These are phyloP conservation scores for Pachyseris speciosa DNA, from an alignment of 64 coral and sea anemone genomes.

Conservation along the genomic window DNA sequence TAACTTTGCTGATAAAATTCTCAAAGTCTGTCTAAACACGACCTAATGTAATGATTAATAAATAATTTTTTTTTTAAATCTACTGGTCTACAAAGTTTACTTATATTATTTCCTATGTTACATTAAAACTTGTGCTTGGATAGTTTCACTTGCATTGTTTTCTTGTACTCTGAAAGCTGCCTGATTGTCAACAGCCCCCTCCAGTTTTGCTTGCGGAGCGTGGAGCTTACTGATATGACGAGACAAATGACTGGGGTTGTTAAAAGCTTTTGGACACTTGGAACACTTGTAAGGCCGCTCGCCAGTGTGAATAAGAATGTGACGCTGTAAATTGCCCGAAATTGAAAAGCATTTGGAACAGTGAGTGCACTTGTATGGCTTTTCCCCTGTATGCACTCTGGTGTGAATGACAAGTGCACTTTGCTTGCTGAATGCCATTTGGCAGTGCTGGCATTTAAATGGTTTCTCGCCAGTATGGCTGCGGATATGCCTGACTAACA, in stretches of 20 bases:
- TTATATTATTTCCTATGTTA: background rate
- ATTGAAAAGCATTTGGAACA: slow-evolving; percentile 97
- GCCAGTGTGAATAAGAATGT: slow-evolving; percentile 96
- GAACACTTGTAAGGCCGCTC: slow-evolving; percentile 93
- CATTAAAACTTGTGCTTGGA: slow-evolving; percentile 10
- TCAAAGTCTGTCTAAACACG: background rate
- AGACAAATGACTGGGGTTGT: slow-evolving; percentile 98
- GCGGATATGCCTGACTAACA: slow-evolving; percentile 90
- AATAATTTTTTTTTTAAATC: background rate
- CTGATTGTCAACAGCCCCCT: slow-evolving; percentile 9
- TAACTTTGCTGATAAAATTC: background rate
- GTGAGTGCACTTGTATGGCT: slow-evolving; percentile 93
- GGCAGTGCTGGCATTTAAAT: slow-evolving; percentile 91
- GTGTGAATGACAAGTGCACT: slow-evolving; percentile 98
- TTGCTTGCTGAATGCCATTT: slow-evolving; percentile 98
- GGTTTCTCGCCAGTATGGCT: slow-evolving; percentile 96
- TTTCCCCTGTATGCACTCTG: slow-evolving; percentile 96
- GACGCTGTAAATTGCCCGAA: slow-evolving; percentile 95
- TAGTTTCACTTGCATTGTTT: background rate
- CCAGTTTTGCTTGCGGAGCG: slow-evolving; percentile 60
- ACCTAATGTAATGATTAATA: background rate
- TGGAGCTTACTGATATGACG: slow-evolving; percentile 97
- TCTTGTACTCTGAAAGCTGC: background rate
- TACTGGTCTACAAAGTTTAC: background rate
- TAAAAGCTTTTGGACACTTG: slow-evolving; percentile 94